Conservation (phyloP, 2,888 invertebrate species). For the Copidosoma aretas region DNA sequence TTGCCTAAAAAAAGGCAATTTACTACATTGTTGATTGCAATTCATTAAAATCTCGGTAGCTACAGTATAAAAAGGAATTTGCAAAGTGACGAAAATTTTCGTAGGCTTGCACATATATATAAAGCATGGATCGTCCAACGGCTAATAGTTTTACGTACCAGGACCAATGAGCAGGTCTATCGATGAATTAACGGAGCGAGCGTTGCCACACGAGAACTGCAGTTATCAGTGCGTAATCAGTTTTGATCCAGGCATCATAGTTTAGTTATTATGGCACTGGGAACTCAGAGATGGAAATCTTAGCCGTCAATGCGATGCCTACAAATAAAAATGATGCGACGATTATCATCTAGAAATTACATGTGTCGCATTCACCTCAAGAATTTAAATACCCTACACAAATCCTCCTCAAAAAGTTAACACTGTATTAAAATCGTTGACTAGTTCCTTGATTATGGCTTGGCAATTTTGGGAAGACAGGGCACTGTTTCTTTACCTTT, state of each 20-base stretch:
- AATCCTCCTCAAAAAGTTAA: slow-evolving; percentile 93
- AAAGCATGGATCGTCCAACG: slow-evolving; percentile 66
- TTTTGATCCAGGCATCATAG: slow-evolving; percentile 92
- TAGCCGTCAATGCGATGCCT: slow-evolving; percentile 86
- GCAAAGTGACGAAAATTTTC: slow-evolving; percentile 79
- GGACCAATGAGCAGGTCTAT: slow-evolving; percentile 80
- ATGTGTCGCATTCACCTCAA: neutral
- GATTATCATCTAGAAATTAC: neutral
- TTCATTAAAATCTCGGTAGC: too few relatives aligned
- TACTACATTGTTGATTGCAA: too few relatives aligned
- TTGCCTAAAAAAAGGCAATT: too few relatives aligned
- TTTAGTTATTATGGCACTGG: slow-evolving; percentile 78
- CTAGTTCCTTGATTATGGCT: slow-evolving; percentile 84
- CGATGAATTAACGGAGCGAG: slow-evolving; percentile 86
- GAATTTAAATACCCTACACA: slow-evolving; percentile 69
- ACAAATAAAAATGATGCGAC: slow-evolving; percentile 58
- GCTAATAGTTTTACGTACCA: slow-evolving; percentile 63
- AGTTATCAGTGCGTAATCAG: slow-evolving; percentile 74
- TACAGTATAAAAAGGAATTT: too few relatives aligned
- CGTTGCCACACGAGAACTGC: slow-evolving; percentile 89
- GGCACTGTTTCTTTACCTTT: slow-evolving; percentile 57
- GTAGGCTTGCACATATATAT: slow-evolving; percentile 87
- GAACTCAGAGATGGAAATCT: slow-evolving; percentile 79
- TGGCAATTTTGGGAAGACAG: slow-evolving; percentile 68
- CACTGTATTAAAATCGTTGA: slow-evolving; percentile 79